Percentiles rank a stretch among this genome's conserved stretches.
phyloP scores from a whole-genome alignment of 2,888 invertebrate genomes.

The Incurvaria masculella region DNA sequence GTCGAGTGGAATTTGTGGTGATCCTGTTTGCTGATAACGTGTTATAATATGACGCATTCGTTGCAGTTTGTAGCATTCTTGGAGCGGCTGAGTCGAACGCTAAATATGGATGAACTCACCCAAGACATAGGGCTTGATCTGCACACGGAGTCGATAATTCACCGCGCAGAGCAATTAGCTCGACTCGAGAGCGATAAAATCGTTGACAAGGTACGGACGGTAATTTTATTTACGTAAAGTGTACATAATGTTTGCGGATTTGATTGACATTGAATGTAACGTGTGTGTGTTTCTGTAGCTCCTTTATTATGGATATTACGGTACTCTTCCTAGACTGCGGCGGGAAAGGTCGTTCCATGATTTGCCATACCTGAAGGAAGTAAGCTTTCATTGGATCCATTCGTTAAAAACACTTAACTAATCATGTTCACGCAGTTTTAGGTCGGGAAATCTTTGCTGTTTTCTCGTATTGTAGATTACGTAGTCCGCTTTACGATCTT shows the following conservation, averaged over 20 bases:
- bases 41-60: slow-evolving; percentile 17
- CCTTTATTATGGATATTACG: slow-evolving; percentile 68
- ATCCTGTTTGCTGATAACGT: slow-evolving; percentile 4
- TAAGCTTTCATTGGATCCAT: slow-evolving; percentile 42
- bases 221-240: neutral
- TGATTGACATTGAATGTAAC: slow-evolving; percentile 17
- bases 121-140: slow-evolving; percentile 78
- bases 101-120: slow-evolving; percentile 83
- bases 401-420: neutral
- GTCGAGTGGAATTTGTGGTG: slow-evolving; percentile 19
- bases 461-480: neutral
- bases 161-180: slow-evolving; percentile 81
- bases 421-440: neutral
- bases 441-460: neutral
- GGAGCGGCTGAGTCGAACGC: slow-evolving; percentile 75
- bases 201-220: slow-evolving; percentile 70
- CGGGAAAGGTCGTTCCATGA: slow-evolving; percentile 79
- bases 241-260: slow-evolving; percentile 6
- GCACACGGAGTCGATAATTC: slow-evolving; percentile 78
- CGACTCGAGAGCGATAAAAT: slow-evolving; percentile 78
- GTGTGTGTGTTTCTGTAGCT: slow-evolving; percentile 52
- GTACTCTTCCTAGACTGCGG: slow-evolving; percentile 68
- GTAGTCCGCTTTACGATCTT: neutral
- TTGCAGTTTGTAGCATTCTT: slow-evolving; percentile 77
- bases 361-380: slow-evolving; percentile 73